Conservation (phyloP, 2,888 invertebrate genomes). For the Callimorpha dominula region DNA sequence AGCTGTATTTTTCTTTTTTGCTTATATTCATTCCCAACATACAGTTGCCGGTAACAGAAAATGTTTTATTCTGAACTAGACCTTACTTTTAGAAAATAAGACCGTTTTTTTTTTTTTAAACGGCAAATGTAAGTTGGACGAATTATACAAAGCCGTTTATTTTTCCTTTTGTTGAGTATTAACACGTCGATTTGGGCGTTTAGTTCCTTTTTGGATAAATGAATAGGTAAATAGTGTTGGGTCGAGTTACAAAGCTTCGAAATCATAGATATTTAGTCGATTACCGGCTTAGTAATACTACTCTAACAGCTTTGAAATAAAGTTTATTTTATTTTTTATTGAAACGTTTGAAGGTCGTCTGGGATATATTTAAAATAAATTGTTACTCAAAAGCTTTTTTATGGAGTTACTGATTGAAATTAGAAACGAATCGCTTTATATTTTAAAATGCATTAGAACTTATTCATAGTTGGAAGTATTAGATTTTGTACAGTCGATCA, state of each 20-base stretch:
- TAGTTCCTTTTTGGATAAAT: constrained; percentile 85
- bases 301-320: constrained; percentile 43
- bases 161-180: constrained; percentile 83
- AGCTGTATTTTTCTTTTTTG: constrained; percentile 74
- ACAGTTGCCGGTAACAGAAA: constrained; percentile 16
- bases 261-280: constrained; percentile 66
- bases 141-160: constrained; percentile 85
- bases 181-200: constrained; percentile 86
- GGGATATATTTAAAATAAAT: constrained; percentile 45
- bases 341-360: constrained; percentile 8
- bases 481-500: constrained; percentile 29
- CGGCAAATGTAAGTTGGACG: constrained; percentile 35
- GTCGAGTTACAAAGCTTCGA: constrained; percentile 77
- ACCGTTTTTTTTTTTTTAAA: neutral
- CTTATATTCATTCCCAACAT: constrained; percentile 56
- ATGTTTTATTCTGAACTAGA: constrained; percentile 15
- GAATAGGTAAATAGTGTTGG: constrained; percentile 85
- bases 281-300: constrained; percentile 38
- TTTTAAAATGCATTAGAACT: constrained; percentile 50
- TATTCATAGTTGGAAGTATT: constrained; percentile 36
- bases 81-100: neutral
- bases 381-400: constrained; percentile 53
- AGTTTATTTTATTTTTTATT: constrained; percentile 36
- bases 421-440: constrained; percentile 55
- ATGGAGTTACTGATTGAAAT: constrained; percentile 47